phyloP scores from a whole-genome alignment of 2,113 vertebrate species.

The Eublepharis macularius region DNA sequence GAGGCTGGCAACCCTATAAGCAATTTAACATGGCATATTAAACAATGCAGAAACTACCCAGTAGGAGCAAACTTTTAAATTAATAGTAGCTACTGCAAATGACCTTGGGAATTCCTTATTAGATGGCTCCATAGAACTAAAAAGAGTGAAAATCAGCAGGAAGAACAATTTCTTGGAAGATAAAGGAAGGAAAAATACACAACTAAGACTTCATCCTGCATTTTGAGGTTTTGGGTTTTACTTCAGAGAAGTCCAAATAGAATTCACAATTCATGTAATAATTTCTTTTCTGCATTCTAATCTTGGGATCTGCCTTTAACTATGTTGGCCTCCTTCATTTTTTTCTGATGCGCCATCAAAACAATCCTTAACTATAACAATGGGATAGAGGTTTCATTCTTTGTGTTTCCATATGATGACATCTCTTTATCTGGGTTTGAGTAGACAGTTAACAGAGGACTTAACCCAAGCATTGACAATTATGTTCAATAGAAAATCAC shows the following conservation, averaged over 20 bases:
- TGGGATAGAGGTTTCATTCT: background rate
- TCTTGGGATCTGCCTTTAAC: background rate
- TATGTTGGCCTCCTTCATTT: background rate
- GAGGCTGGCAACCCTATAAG: no score
- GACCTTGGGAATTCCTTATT: no score
- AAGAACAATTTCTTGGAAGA: no score
- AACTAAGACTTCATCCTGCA: background rate
- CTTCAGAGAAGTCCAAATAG: background rate
- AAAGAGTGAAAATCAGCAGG: no score
- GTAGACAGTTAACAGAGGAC: background rate
- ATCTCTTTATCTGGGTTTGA: background rate
- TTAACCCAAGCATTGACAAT: background rate
- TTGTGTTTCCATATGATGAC: background rate
- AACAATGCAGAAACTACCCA: no score
- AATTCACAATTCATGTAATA: background rate
- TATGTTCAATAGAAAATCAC: background rate
- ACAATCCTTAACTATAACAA: background rate
- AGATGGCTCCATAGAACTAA: no score
- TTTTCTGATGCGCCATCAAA: background rate
- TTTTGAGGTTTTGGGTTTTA: background rate
- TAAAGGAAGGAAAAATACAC: no score
- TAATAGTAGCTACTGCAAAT: no score
- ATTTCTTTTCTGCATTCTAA: background rate
- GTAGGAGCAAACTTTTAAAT: no score
- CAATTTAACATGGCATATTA: no score